Conservation (phyloP, 2,888 invertebrate species). For the Arctia plantaginis region DNA sequence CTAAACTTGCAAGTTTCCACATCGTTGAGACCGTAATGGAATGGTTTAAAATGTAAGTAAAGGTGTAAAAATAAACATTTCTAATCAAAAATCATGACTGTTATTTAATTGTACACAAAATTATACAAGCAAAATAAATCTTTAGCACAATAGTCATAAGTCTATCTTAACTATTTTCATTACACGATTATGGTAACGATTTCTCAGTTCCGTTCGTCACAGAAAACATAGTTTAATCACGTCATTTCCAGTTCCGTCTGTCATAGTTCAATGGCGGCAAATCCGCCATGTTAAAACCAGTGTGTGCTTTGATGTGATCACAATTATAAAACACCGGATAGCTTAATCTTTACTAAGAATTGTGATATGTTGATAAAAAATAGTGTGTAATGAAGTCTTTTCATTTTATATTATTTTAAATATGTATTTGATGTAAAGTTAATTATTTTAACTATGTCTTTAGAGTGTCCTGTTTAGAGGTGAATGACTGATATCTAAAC, state of each 20-base stretch:
- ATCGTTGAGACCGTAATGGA: background rate
- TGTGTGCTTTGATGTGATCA: slow-evolving; percentile 45
- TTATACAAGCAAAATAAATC: background rate
- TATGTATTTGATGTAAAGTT: slow-evolving; percentile 10
- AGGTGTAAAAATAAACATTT: background rate
- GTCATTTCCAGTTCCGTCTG: slow-evolving; percentile 53
- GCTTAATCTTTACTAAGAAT: slow-evolving; percentile 40
- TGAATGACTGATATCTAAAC: slow-evolving; percentile 1
- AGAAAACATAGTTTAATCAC: slow-evolving; percentile 50
- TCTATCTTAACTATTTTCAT: background rate
- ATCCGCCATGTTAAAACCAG: slow-evolving; percentile 49
- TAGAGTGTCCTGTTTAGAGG: background rate
- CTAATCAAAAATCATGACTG: background rate
- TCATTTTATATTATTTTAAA: slow-evolving; percentile 16
- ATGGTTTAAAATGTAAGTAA: background rate
- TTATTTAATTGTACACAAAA: background rate
- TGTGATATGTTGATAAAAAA: slow-evolving; percentile 46
- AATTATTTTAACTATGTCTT: slow-evolving; percentile 1
- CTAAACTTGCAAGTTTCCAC: background rate
- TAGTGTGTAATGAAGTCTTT: slow-evolving; percentile 23
- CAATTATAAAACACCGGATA: slow-evolving; percentile 45
- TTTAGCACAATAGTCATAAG: background rate
- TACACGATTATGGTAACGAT: slow-evolving; percentile 32
- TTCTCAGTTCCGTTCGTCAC: slow-evolving; percentile 45
- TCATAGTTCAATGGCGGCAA: slow-evolving; percentile 39